Evolutionary conservation across 2,888 invertebrate genomes (phyloP).

Genomic region (Polydrusus cervinus): DNA sequence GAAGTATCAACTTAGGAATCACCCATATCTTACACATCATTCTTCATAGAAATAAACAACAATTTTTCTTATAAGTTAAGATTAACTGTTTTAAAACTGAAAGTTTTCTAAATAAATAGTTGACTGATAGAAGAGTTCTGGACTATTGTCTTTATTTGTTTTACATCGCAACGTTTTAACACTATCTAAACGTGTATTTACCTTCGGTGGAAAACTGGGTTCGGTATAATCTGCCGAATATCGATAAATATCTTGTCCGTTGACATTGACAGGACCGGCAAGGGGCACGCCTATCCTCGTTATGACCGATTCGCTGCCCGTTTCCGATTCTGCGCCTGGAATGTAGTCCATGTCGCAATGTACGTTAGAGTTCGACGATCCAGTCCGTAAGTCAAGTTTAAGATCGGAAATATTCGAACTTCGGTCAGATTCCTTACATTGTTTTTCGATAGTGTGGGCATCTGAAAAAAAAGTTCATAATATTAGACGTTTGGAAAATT

Average conservation of each 20-base stretch:
- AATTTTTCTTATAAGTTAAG: too few relatives aligned
- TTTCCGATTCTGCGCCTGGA: conserved; percentile 74
- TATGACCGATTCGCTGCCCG: conserved; percentile 73
- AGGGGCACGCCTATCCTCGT: conserved; percentile 81
- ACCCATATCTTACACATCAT: too few relatives aligned
- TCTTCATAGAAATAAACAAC: too few relatives aligned
- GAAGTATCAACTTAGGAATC: too few relatives aligned
- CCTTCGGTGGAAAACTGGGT: conserved; percentile 85
- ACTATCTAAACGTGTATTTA: conserved; percentile 57
- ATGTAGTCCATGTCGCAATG: conserved; percentile 75
- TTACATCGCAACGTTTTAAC: too few relatives aligned
- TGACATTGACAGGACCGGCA: conserved; percentile 85
- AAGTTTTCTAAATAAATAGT: too few relatives aligned
- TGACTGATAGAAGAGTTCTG: too few relatives aligned
- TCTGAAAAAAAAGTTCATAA: conserved; percentile 69
- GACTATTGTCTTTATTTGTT: too few relatives aligned
- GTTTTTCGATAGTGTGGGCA: conserved; percentile 74
- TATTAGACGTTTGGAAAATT: too few relatives aligned
- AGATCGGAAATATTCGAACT: conserved; percentile 95
- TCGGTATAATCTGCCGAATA: conserved; percentile 87
- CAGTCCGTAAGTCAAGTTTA: conserved; percentile 90
- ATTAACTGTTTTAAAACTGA: too few relatives aligned
- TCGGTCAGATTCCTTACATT: conserved; percentile 86
- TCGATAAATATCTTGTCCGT: conserved; percentile 80
- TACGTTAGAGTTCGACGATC: conserved; percentile 84